These are phyloP conservation scores for Brachylomia viminalis DNA, from an alignment of 2,888 invertebrate species.

Conservation along the genomic window DNA sequence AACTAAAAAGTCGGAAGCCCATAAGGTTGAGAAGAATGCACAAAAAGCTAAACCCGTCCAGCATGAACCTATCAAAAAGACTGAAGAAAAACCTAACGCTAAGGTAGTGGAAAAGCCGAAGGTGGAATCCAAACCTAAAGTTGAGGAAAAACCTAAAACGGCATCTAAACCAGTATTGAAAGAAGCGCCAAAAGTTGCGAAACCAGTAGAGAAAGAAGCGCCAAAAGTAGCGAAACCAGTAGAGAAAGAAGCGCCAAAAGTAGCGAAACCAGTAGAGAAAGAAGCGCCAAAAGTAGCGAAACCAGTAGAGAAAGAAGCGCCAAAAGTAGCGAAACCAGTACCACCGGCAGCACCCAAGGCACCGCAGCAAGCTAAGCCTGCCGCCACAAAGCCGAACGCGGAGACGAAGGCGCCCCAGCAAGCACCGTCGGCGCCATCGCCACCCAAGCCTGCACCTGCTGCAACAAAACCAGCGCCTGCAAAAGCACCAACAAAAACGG, in stretches of 20 bases:
- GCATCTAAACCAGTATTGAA: conserved; percentile 47
- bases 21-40: conserved; percentile 67
- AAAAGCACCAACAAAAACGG: conserved; percentile 27
- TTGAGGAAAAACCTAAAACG: conserved; percentile 42
- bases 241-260: conserved; percentile 64
- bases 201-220: conserved; percentile 49
- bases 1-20: conserved; percentile 48
- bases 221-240: conserved; percentile 62
- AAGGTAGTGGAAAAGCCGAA: conserved; percentile 52
- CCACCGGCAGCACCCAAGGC: conserved; percentile 54
- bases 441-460: conserved; percentile 45
- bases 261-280: conserved; percentile 39
- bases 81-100: conserved; percentile 53
- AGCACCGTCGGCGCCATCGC: conserved; percentile 23
- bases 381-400: conserved; percentile 24
- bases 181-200: conserved; percentile 5
- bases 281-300: conserved; percentile 23
- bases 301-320: conserved; percentile 23
- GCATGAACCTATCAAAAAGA: conserved; percentile 51
- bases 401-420: conserved; percentile 12
- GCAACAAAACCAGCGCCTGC: conserved; percentile 34
- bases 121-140: conserved; percentile 63
- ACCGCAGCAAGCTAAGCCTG: conserved; percentile 50
- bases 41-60: conserved; percentile 68
- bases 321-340: conserved; percentile 19